Evolutionary conservation across 1,140 invertebrate genomes (phyloP).

Genomic region (Acromyrmex echinatior): DNA sequence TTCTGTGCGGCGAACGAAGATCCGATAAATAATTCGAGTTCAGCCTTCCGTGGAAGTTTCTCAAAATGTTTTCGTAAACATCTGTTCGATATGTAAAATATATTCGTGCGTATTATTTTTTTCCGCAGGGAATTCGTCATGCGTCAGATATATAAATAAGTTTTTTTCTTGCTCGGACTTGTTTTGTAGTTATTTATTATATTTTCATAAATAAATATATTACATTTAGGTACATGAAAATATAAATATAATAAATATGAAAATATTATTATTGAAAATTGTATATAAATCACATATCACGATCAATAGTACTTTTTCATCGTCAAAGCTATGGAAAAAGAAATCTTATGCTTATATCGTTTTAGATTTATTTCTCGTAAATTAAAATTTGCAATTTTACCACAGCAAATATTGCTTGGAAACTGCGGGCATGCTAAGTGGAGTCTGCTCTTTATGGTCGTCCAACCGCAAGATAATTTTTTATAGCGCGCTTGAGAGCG

Average conservation of each 20-base stretch:
- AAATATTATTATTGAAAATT: background rate
- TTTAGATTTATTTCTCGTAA: slow-evolving; percentile 10
- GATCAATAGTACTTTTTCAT: background rate
- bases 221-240: too few species aligned
- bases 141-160: background rate
- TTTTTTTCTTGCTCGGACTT: background rate
- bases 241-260: background rate
- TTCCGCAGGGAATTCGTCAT: background rate
- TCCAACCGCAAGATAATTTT: slow-evolving; percentile 53
- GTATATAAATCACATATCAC: background rate
- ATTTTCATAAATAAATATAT: too few species aligned
- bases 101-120: slow-evolving; percentile 1
- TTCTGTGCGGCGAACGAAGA: slow-evolving; percentile 38
- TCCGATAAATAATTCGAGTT: slow-evolving; percentile 52
- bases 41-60: slow-evolving; percentile 22
- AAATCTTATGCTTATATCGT: background rate
- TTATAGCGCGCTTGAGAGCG: slow-evolving; percentile 42
- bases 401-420: slow-evolving; percentile 24
- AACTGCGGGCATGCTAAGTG: slow-evolving; percentile 26
- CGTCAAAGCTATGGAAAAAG: background rate
- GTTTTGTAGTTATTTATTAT: slow-evolving; percentile 10
- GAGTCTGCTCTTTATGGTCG: slow-evolving; percentile 56
- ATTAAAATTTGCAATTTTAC: slow-evolving; percentile 34
- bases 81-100: slow-evolving; percentile 20
- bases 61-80: slow-evolving; percentile 35